A percentile compares a stretch with the other conserved stretches of the same genome.
These are phyloP conservation scores for Hystrix cristata DNA, from an alignment of 2,113 vertebrate species.

Conservation along the genomic window DNA sequence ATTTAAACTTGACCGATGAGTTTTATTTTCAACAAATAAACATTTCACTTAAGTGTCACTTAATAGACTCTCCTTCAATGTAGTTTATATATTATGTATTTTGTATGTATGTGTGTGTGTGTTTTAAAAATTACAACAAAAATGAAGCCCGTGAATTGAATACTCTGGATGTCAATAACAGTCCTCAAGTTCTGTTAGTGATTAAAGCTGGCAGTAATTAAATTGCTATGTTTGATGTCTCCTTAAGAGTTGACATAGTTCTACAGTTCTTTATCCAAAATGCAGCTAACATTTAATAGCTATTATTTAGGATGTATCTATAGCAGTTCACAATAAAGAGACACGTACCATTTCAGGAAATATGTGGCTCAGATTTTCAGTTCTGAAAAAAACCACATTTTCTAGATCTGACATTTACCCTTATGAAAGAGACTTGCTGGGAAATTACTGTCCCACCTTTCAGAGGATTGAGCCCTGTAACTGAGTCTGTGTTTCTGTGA, in stretches of 20 bases:
- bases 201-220: background rate
- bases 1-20: background rate
- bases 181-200: background rate
- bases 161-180: background rate
- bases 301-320: background rate
- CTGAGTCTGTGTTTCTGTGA: slow-evolving; percentile 31
- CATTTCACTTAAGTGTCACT: background rate
- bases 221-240: background rate
- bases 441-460: slow-evolving; percentile 20
- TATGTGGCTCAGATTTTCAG: background rate
- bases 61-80: background rate
- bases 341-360: background rate
- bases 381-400: background rate
- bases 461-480: background rate
- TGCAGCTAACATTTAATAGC: background rate
- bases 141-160: background rate
- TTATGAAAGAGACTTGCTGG: accelerated
- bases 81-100: background rate
- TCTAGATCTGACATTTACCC: background rate
- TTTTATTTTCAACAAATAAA: slow-evolving; percentile 27
- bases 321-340: background rate
- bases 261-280: background rate
- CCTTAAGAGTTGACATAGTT: background rate
- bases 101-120: too few species aligned
- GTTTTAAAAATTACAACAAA: background rate